Evolutionary conservation across 2,113 vertebrate genomes (phyloP).

Genomic region (Melanocharis versteri): DNA sequence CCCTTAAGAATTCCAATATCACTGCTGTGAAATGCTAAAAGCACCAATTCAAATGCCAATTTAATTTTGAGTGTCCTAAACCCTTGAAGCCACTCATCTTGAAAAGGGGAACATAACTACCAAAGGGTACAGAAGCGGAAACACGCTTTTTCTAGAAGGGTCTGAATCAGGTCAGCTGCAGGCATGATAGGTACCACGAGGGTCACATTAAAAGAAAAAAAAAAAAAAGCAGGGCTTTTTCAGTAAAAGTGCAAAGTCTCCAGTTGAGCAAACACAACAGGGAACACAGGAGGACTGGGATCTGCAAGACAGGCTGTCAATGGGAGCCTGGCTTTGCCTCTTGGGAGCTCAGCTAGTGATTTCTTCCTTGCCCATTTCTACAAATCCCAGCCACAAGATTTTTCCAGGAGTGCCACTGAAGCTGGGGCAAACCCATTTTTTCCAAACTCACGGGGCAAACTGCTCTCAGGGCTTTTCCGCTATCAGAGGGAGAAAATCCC

Average conservation of each 20-base stretch:
- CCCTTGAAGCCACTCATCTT: neutral
- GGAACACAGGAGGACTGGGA: neutral
- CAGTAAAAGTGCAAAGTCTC: neutral
- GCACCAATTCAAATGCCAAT: neutral
- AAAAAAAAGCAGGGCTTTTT: neutral
- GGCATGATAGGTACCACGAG: neutral
- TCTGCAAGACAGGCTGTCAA: rapidly evolving
- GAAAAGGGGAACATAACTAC: neutral
- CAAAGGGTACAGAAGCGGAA: neutral
- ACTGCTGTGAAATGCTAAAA: neutral
- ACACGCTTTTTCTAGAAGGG: neutral
- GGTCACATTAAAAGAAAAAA: neutral
- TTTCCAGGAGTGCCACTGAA: neutral
- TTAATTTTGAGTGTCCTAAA: neutral
- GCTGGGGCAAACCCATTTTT: neutral
- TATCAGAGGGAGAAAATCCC: neutral
- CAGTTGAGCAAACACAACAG: neutral
- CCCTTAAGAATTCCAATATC: neutral
- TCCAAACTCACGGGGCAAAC: neutral
- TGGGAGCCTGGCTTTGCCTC: neutral
- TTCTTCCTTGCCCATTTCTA: neutral
- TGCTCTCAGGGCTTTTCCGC: neutral
- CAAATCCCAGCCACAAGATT: neutral
- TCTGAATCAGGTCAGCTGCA: neutral
- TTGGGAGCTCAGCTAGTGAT: neutral